Percentiles rank a stretch among this genome's conserved stretches.
These are phyloP conservation scores for Pogonomyrmex barbatus DNA, from an alignment of 1,140 invertebrate species.

Conservation along the genomic window DNA sequence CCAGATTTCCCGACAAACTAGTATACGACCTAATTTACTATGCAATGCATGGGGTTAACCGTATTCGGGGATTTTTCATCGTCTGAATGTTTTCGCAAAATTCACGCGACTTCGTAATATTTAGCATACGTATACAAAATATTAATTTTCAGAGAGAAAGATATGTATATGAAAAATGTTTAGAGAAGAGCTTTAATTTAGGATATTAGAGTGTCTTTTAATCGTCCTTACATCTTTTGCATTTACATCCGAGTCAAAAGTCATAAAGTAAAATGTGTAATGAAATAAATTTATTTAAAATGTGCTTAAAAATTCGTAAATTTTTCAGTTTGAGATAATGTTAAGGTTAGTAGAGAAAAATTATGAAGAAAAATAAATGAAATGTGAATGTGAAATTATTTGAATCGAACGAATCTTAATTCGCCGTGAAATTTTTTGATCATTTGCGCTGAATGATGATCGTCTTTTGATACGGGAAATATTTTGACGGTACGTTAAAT, in stretches of 20 bases:
- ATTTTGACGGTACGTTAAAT: constrained; percentile 7
- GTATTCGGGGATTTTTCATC: constrained; percentile 4
- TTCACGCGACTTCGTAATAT: not conserved
- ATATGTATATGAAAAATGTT: too few species aligned
- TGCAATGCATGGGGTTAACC: not conserved
- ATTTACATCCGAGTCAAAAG: too few species aligned
- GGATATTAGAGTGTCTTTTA: not conserved
- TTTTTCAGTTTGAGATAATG: not conserved
- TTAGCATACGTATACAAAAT: not conserved
- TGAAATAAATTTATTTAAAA: too few species aligned
- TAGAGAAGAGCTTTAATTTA: not conserved
- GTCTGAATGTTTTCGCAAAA: not conserved
- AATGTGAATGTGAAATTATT: constrained; percentile 23
- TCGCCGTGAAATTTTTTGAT: not conserved
- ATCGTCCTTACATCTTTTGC: too few species aligned
- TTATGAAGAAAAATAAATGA: not conserved
- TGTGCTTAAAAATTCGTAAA: not conserved
- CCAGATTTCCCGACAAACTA: constrained; percentile 36
- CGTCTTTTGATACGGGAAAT: not conserved
- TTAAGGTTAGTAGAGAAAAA: too few species aligned
- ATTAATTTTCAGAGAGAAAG: not conserved
- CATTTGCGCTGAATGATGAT: not conserved
- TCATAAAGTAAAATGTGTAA: too few species aligned
- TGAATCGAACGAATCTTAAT: not conserved
- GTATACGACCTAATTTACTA: constrained; percentile 24